phyloP scores from a whole-genome alignment of 1,140 invertebrate genomes.

The Camponotus floridanus region DNA sequence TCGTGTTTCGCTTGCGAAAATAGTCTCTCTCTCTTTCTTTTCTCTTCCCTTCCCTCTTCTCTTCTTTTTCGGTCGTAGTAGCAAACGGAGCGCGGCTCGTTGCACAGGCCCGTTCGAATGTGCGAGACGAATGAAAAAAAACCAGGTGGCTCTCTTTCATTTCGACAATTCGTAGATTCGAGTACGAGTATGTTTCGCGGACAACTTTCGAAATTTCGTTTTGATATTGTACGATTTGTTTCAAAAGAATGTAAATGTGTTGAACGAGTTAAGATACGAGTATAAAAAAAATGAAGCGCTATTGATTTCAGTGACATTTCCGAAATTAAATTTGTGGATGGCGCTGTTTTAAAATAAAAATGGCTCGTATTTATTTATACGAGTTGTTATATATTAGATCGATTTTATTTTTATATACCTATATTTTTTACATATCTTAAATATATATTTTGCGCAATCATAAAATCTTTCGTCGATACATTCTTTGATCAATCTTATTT shows the following conservation, averaged over 20 bases:
- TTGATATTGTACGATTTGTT: constrained; percentile 2
- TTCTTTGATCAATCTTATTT: not conserved
- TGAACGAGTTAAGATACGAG: too few relatives aligned
- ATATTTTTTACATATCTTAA: not conserved
- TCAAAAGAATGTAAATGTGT: not conserved
- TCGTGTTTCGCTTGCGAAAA: constrained; percentile 36
- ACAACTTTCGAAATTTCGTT: not conserved
- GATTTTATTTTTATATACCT: not conserved
- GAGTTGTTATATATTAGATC: not conserved
- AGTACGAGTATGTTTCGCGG: not conserved
- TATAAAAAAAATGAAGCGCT: not conserved
- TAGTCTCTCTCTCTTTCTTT: not conserved
- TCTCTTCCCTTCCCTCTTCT: constrained; percentile 14
- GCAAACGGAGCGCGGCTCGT: constrained; percentile 21
- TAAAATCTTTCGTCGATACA: not conserved
- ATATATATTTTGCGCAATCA: not conserved
- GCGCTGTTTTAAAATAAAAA: constrained; percentile 1
- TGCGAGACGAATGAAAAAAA: constrained; percentile 4
- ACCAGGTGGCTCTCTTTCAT: constrained; percentile 3
- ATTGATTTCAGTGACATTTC: not conserved
- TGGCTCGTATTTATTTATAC: not conserved
- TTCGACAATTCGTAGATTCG: constrained; percentile 15
- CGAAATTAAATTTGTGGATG: not conserved
- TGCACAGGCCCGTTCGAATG: constrained; percentile 21
- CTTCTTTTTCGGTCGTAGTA: not conserved